These are phyloP conservation scores for Pocota personata DNA, from an alignment of 2,888 invertebrate species.

Conservation along the genomic window DNA sequence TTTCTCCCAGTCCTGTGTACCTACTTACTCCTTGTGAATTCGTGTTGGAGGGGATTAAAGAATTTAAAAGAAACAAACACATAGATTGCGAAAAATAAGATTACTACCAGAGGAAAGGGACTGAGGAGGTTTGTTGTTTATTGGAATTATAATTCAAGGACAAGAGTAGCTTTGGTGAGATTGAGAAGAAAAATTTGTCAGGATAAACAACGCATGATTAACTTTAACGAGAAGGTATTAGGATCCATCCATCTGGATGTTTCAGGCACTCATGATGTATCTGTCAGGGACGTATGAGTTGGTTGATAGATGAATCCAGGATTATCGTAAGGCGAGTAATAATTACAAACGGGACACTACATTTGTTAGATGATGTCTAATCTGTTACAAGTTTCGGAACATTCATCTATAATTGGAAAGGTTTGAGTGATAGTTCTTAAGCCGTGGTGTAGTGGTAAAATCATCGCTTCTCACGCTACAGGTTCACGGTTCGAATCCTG, in stretches of 20 bases:
- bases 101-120: neutral
- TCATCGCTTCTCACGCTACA: too few species aligned
- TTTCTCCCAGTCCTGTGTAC: neutral
- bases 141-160: slow-evolving; percentile 49
- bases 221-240: slow-evolving; percentile 35
- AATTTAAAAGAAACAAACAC: neutral
- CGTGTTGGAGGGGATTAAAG: slow-evolving; percentile 15
- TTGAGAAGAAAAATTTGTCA: neutral
- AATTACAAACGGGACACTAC: neutral
- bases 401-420: neutral
- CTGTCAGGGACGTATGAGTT: neutral
- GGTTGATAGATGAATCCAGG: neutral
- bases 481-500: too few species aligned
- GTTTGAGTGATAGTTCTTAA: neutral
- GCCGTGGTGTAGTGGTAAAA: too few species aligned
- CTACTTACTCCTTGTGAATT: slow-evolving; percentile 8
- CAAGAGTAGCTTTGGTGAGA: slow-evolving; percentile 19
- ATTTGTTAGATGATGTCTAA: neutral
- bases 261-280: neutral
- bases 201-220: slow-evolving; percentile 36
- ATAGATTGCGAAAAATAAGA: neutral
- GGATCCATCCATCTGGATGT: neutral
- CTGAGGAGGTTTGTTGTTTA: neutral
- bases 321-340: neutral
- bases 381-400: neutral